These are phyloP conservation scores for Hirudinaria manillensis DNA, from an alignment of 2,888 invertebrate species.

Conservation along the genomic window DNA sequence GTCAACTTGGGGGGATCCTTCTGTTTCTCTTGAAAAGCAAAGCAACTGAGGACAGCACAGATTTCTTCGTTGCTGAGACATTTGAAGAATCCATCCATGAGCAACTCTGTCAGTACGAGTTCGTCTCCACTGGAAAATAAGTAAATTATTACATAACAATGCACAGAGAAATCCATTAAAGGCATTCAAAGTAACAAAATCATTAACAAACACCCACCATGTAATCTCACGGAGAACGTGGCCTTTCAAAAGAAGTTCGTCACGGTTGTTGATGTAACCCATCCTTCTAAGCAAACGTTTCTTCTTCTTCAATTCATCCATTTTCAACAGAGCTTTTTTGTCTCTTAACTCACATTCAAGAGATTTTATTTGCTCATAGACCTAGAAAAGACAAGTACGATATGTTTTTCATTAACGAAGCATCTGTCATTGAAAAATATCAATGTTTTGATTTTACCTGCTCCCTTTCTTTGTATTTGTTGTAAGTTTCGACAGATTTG, in stretches of 20 bases:
- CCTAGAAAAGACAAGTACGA: background rate
- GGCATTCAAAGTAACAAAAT: background rate
- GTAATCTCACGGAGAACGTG: slow-evolving; percentile 98
- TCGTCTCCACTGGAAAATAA: slow-evolving; percentile 69
- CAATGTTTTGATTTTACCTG: too few relatives aligned
- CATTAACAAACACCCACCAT: slow-evolving; percentile 59
- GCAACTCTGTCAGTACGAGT: slow-evolving; percentile 89
- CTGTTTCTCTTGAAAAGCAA: slow-evolving; percentile 70
- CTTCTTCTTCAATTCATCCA: slow-evolving; percentile 90
- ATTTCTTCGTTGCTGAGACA: slow-evolving; percentile 67
- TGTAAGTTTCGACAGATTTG: too few relatives aligned
- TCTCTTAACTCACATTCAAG: slow-evolving; percentile 69
- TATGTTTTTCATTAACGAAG: too few relatives aligned
- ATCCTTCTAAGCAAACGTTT: slow-evolving; percentile 86
- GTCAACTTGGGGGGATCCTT: slow-evolving; percentile 72
- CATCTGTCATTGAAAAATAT: too few relatives aligned
- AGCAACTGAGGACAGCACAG: slow-evolving; percentile 56
- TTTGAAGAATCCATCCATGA: slow-evolving; percentile 93
- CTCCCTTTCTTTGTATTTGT: too few relatives aligned
- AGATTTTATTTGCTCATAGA: slow-evolving; percentile 53
- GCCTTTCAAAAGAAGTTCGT: slow-evolving; percentile 96
- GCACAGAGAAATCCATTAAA: too few relatives aligned
- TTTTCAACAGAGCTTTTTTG: slow-evolving; percentile 85
- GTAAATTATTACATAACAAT: background rate
- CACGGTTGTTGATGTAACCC: slow-evolving; percentile 83